A percentile compares a stretch with the other conserved stretches of the same genome.
Conservation (phyloP, 2,113 vertebrate species). For the Cathartes aura region DNA sequence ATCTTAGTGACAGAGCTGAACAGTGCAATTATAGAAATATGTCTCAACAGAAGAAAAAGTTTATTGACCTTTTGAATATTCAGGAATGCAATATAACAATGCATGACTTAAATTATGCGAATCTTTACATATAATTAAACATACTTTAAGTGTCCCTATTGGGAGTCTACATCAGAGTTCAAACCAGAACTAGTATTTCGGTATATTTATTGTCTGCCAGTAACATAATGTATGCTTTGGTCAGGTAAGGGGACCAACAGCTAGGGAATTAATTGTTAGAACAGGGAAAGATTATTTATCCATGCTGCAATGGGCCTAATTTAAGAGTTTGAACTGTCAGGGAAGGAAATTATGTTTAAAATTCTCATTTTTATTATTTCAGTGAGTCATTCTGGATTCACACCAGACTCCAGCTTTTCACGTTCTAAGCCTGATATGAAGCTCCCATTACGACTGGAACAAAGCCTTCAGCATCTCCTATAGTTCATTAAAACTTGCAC, state of each 20-base stretch:
- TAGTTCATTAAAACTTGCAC: not conserved
- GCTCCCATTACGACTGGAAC: not conserved
- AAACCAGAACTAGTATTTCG: not conserved
- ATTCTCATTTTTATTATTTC: not conserved
- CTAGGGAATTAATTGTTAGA: not conserved
- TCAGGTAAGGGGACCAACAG: not conserved
- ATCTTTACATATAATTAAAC: not conserved
- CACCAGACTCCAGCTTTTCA: not conserved
- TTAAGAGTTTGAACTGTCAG: not conserved
- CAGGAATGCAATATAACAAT: not conserved
- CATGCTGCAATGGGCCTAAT: not conserved
- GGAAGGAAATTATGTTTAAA: not conserved
- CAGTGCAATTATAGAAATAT: not conserved
- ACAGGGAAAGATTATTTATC: not conserved
- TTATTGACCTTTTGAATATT: conserved; percentile 19
- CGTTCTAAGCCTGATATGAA: not conserved
- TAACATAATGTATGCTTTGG: not conserved
- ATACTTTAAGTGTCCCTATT: not conserved
- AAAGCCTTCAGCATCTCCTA: not conserved
- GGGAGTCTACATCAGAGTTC: not conserved
- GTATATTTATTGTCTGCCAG: not conserved
- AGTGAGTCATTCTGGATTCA: not conserved
- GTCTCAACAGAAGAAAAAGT: not conserved
- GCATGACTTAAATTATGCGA: not conserved
- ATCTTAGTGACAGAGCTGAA: not conserved